Percentiles rank a stretch among this genome's conserved stretches.
phyloP scores from a whole-genome alignment of 2,113 vertebrate species.

The Toxotes jaculatrix region DNA sequence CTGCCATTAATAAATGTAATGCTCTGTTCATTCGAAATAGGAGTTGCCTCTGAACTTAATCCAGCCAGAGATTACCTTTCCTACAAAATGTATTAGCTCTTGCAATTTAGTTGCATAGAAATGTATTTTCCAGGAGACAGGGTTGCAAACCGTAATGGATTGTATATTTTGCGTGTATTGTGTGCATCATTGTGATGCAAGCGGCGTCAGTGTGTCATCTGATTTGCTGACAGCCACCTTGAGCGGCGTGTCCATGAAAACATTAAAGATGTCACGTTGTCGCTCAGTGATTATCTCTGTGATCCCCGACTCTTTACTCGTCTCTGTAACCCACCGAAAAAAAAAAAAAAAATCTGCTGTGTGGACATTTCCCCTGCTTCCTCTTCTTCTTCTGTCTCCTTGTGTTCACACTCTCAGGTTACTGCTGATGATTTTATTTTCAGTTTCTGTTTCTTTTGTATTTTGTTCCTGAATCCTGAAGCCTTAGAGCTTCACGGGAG shows the following conservation, averaged over 20 bases:
- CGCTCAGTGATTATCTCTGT: constrained; percentile 46
- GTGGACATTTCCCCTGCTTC: constrained; percentile 1
- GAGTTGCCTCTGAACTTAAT: not conserved
- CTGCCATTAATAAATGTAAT: not conserved
- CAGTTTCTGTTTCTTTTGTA: not conserved
- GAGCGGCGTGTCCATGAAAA: constrained; percentile 35
- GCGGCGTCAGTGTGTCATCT: not conserved
- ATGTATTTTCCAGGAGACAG: not conserved
- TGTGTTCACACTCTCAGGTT: not conserved
- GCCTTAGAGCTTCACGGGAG: not conserved
- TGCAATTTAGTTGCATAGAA: too few relatives aligned
- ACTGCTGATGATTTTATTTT: constrained; percentile 19
- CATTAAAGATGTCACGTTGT: constrained; percentile 41
- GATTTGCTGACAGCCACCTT: constrained; percentile 58
- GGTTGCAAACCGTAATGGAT: not conserved
- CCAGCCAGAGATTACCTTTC: not conserved
- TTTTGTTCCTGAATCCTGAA: not conserved
- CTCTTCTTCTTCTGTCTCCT: constrained; percentile 13
- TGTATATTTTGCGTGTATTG: not conserved
- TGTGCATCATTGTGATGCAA: constrained; percentile 31
- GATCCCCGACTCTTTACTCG: constrained; percentile 35
- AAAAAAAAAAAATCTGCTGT: constrained; percentile 6
- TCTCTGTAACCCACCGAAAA: constrained; percentile 5
- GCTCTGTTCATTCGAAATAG: not conserved
- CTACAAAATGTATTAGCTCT: not conserved